Evolutionary conservation across 2,888 invertebrate species (phyloP), one percentile per base, ranked within the genome.

Genomic region (Aphidoletes aphidimyza): DNA sequence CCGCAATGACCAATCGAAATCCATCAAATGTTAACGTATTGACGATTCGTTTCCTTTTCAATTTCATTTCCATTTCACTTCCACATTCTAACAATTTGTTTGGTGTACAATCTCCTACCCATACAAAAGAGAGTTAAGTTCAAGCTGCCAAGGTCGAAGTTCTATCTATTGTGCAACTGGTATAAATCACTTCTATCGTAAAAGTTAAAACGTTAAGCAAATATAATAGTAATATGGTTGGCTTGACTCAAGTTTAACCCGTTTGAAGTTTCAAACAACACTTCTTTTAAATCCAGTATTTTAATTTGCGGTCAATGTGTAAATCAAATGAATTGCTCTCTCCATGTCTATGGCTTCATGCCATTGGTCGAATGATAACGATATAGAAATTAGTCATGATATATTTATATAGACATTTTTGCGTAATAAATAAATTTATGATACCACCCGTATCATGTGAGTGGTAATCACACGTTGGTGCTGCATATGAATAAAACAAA

Each of bases 351-450:
- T 11, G 5, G 5, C 6, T 54, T 54, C 0, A 5, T 30, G 17
- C 30, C 6, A 34, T 34, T 14, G 14, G 42, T 14, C 6, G 30
- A 30, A 69, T 69, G 69, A 69, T 69, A 69, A n/a, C 30, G 30
- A 69, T 69, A 30, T 14, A n/a, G 30, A 30, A 69, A 69, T 69
- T 69, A 69, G 34, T 69, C 14, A 30, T 54, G 14, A 54, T n/a
- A n/a, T n/a, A n/a, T 54, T 54, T 26, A 54, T 6, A 26, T 69
- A n/a, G n/a, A 34, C 26, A n/a, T n/a, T 69, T 69, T 69, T 30
- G 69, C n/a, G 69, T 17, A 19, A 14, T 69, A 69, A 69, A 69
- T 69, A 30, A 69, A 30, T 69, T 69, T 30, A 69, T 34, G 69
- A 11, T 69, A 34, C 34, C 34, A 69, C 26, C 26, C 69, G 34